Evolutionary conservation across 2,113 vertebrate species (phyloP), one percentile per base, ranked within the genome.

Genomic region (Misgurnus mizolepis): DNA sequence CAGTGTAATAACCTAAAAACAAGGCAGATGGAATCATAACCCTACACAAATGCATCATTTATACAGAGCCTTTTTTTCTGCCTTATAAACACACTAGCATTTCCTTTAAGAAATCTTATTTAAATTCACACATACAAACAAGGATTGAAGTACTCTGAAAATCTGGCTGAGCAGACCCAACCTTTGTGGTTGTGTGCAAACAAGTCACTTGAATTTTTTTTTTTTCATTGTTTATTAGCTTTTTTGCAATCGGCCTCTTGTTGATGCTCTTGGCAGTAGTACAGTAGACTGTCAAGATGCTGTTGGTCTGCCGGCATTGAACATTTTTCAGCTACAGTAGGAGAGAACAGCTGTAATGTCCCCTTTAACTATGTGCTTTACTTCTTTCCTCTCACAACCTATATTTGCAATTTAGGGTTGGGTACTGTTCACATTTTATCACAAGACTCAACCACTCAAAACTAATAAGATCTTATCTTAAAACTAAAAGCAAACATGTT

Each of bases 221-320:
- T 72, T 64, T 64, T 12, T 3, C 50, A 22, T 45, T 66, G 8
- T 67, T 67, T 80, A 66, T 67, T 75, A 74, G 79, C 53, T 74
- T 41, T 49, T 80, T 67, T 8, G 45, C 45, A 2, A 47, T 50
- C 43, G 22, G 43, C 73, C 73, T 76, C 73, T 62, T 76, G 73
- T 76, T 64, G 22, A 76, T 64, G 58, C 73, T 74, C n/a, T 55
- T 73, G 79, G 79, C 70, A 47, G 58, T 49, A 75, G 18, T 71
- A 64, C 56, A 60, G 43, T 64, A 60, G 75, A 67, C 53, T 75
- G 70, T 72, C 60, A 80, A 80, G 70, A 7, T 73, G 70, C 18
- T 7, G 15, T 53, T 61, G 45, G 61, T 61, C 55, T 77, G 10
- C 53, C 27, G 41, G 17, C 39, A 43, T 17, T 71, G 53, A 67